Conservation (phyloP, 2,888 invertebrate genomes). For the Sussaba pulchella region DNA sequence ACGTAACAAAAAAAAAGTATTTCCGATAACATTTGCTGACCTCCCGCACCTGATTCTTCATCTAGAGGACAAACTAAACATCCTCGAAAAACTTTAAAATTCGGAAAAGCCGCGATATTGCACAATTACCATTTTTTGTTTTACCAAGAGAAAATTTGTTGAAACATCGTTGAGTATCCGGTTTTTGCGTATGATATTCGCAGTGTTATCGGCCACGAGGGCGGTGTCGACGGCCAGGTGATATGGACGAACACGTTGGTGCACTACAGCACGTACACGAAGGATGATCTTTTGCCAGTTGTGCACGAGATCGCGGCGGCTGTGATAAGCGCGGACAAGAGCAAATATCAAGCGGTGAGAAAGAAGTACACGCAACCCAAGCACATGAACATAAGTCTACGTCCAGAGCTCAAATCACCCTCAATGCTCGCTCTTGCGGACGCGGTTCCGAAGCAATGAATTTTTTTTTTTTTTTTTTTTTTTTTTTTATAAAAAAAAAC, state of each 20-base stretch:
- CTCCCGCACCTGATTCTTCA: too few species aligned
- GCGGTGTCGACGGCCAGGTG: constrained; percentile 81
- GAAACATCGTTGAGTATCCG: too few species aligned
- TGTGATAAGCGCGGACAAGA: constrained; percentile 88
- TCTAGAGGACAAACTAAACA: too few species aligned
- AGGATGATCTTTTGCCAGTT: constrained; percentile 89
- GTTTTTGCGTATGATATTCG: too few species aligned
- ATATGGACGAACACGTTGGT: constrained; percentile 91
- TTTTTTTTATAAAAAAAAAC: too few species aligned
- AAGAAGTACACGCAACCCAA: constrained; percentile 88
- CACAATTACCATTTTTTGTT: too few species aligned
- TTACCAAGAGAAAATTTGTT: too few species aligned
- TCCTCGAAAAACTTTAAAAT: too few species aligned
- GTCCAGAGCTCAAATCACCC: constrained; percentile 87
- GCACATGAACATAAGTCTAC: constrained; percentile 88
- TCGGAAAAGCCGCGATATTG: too few species aligned
- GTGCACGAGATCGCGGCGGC: constrained; percentile 89
- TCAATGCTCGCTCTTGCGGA: constrained; percentile 72
- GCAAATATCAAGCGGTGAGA: constrained; percentile 89
- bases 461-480: too few species aligned
- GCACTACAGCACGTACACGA: constrained; percentile 91
- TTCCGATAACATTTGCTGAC: too few species aligned
- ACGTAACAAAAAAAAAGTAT: too few species aligned
- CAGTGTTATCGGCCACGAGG: constrained; percentile 79
- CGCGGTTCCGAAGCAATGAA: constrained; percentile 53